Evolutionary conservation across 2,888 invertebrate genomes (phyloP), one percentile per base, ranked within the genome.

Genomic region (Chironomus tentans): DNA sequence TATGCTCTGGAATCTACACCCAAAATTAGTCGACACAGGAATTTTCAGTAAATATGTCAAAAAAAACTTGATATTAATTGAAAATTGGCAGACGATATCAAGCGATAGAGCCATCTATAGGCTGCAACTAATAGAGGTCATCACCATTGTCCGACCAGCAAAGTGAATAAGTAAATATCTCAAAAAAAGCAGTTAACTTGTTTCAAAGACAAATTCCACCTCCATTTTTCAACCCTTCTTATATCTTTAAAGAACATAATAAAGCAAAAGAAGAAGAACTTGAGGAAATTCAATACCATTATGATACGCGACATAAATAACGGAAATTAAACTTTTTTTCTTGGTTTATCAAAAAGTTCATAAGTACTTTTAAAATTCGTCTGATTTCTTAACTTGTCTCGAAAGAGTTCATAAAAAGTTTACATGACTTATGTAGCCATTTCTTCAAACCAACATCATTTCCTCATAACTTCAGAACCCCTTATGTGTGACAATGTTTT

Each of bases 321-420:
- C 72, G 72, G 72, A 72, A 72, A 72, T 72, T 72, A 72, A 72
- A 72, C 38, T 61, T 47, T 47, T 48, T 70, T 48, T 70, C 50
- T 48, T 70, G 13, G 24, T 7, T 62, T 28, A 72, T 62, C 72
- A 38, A 48, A 18, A 13, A 47, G 22, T 10, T 38, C 38, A 65
- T 4, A 68, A 68, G 28, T 68, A 21, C 38, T 38, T 38, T 38
- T 10, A 38, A 38, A 38, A 7, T 4, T 7, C 38, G 1, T 38
- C 38, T 38, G 38, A 38, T 38, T 38, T 38, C 38, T 38, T 38
- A 38, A 38, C 38, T 10, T 38, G 2, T 38, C 38, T 38, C 38
- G 4, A 38, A 38, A 24, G 22, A 65, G 65, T 65, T 21, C 21
- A 24, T 4, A 22, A 21, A 24, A 22, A 21, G 65, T 21, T 21